Evolutionary conservation across 2,113 vertebrate genomes (phyloP).

Genomic region (Mormyrus lacerda): DNA sequence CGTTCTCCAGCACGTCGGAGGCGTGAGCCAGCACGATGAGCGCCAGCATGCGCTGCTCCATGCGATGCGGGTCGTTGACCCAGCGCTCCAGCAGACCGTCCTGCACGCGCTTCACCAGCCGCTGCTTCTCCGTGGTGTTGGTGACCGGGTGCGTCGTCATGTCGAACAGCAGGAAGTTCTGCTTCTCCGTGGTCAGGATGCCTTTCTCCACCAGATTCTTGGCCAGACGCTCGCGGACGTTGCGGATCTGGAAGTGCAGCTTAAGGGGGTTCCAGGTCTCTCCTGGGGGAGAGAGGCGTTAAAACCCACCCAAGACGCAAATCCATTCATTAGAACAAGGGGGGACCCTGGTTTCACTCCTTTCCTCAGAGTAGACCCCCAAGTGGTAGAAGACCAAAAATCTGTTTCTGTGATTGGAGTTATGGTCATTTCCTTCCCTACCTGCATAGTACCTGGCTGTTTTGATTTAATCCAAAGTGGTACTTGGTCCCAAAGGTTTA

Average conservation of each 20-base stretch:
- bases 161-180: constrained; percentile 80
- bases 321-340: background rate
- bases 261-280: constrained; percentile 83
- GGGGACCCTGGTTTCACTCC: background rate
- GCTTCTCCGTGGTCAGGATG: constrained; percentile 73
- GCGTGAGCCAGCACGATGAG: constrained; percentile 70
- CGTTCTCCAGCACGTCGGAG: constrained; percentile 68
- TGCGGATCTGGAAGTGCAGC: constrained; percentile 73
- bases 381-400: background rate
- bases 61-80: constrained; percentile 64
- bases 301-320: background rate
- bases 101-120: constrained; percentile 64
- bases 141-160: constrained; percentile 77
- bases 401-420: background rate
- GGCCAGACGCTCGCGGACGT: constrained; percentile 72
- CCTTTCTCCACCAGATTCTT: constrained; percentile 79
- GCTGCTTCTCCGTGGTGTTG: constrained; percentile 66
- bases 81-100: constrained; percentile 70
- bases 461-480: background rate
- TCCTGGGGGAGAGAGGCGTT: constrained; percentile 43
- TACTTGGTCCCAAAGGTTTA: background rate
- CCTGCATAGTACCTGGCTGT: background rate
- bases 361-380: background rate
- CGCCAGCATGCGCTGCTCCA: constrained; percentile 63
- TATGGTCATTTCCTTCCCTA: background rate